Percentiles rank a stretch among this genome's conserved stretches.
Conservation (phyloP, 2,888 invertebrate species). For the Diaprepes abbreviatus region DNA sequence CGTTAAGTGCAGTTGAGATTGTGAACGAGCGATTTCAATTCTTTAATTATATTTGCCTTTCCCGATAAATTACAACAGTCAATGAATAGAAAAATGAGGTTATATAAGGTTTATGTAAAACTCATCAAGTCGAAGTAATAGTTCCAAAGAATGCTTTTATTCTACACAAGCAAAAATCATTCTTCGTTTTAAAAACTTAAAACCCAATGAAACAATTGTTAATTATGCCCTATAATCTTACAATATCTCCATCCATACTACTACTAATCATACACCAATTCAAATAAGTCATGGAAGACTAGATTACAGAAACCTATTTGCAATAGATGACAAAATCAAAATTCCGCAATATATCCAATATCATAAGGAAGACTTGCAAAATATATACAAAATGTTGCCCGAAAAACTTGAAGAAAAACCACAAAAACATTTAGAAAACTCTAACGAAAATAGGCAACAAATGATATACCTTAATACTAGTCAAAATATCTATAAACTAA, state of each 20-base stretch:
- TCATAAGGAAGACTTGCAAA: conserved; percentile 36
- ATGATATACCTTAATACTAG: not conserved
- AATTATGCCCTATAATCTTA: conserved; percentile 6
- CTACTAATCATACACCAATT: conserved; percentile 42
- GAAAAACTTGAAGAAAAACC: not conserved
- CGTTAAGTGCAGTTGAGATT: not conserved
- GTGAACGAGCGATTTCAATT: not conserved
- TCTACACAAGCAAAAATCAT: conserved; percentile 26
- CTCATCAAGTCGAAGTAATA: conserved; percentile 9
- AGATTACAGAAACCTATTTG: conserved; percentile 47
- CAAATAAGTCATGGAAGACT: conserved; percentile 15
- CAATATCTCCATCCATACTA: not conserved
- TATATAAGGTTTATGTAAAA: not conserved
- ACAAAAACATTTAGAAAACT: not conserved
- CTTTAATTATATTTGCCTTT: not conserved
- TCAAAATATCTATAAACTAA: not conserved
- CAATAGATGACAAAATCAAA: conserved; percentile 39
- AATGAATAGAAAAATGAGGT: conserved; percentile 21
- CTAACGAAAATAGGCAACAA: not conserved
- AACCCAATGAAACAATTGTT: conserved; percentile 27
- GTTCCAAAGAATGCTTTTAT: conserved; percentile 34
- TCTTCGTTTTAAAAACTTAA: conserved; percentile 5
- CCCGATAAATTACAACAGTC: conserved; percentile 8
- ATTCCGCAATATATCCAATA: conserved; percentile 35
- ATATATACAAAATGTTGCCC: conserved; percentile 40